Evolutionary conservation across 2,113 vertebrate genomes (phyloP).

Genomic region (Varanus salvator): DNA sequence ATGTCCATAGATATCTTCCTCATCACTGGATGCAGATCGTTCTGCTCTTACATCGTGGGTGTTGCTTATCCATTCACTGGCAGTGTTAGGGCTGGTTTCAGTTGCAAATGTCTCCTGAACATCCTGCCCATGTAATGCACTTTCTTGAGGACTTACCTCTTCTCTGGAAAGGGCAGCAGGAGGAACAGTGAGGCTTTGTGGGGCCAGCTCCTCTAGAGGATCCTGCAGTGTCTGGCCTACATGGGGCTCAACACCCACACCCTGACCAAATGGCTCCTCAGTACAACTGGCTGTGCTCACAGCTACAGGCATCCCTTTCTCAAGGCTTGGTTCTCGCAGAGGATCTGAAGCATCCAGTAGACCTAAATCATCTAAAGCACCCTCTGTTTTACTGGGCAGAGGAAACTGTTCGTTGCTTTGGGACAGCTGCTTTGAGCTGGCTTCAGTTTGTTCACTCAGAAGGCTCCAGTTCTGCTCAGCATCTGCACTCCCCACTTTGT

Average conservation of each 20-base stretch:
- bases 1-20: conserved; percentile 92
- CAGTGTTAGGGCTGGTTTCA: conserved; percentile 12
- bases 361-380: conserved; percentile 32
- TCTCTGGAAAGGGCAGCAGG: not conserved
- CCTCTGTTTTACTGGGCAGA: not conserved
- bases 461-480: conserved; percentile 12
- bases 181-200: conserved; percentile 13
- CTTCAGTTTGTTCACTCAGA: not conserved
- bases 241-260: not conserved
- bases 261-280: conserved; percentile 12
- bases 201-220: not conserved
- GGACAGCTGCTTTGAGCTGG: not conserved
- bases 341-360: conserved; percentile 30
- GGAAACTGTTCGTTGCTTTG: conserved; percentile 39
- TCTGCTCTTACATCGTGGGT: conserved; percentile 39
- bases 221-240: conserved; percentile 26
- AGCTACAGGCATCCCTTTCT: conserved; percentile 28
- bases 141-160: conserved; percentile 24
- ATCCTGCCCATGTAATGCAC: conserved; percentile 20
- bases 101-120: conserved; percentile 20
- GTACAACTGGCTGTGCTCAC: conserved; percentile 10
- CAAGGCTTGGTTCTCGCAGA: conserved; percentile 39
- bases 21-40: conserved; percentile 86
- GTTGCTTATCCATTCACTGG: conserved; percentile 34
- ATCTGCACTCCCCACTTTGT: not conserved